Conservation (phyloP, 2,888 invertebrate species). For the Eilema griseolum region DNA sequence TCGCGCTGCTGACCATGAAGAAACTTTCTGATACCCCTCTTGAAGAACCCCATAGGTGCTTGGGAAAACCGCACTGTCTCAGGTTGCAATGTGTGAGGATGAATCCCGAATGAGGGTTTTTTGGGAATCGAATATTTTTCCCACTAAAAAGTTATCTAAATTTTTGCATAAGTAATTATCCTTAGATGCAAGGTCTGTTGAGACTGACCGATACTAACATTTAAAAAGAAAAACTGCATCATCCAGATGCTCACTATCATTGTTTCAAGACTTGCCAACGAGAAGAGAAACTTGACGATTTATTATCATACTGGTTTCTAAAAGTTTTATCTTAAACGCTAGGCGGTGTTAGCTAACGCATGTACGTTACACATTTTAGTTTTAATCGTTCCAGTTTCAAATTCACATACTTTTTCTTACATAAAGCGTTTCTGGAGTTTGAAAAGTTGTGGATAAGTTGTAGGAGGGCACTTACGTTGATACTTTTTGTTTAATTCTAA, state of each 20-base stretch:
- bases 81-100: too few species aligned
- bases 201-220: too few species aligned
- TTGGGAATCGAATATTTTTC: too few species aligned
- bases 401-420: slow-evolving; percentile 37
- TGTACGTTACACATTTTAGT: slow-evolving; percentile 55
- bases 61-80: too few species aligned
- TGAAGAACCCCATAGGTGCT: too few species aligned
- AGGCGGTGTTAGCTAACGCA: slow-evolving; percentile 71
- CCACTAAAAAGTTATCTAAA: too few species aligned
- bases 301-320: slow-evolving; percentile 80
- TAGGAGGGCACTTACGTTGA: background rate
- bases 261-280: slow-evolving; percentile 65
- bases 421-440: background rate
- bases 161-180: too few species aligned
- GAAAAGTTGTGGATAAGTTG: background rate
- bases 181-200: too few species aligned
- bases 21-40: too few species aligned
- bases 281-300: slow-evolving; percentile 79
- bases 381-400: slow-evolving; percentile 56
- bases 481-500: background rate
- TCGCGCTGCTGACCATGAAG: too few species aligned
- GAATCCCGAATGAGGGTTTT: too few species aligned
- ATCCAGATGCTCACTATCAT: slow-evolving; percentile 54
- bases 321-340: slow-evolving; percentile 82
- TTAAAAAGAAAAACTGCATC: slow-evolving; percentile 29